Evolutionary conservation across 2,888 invertebrate genomes (phyloP).

Genomic region (Villa cingulata): DNA sequence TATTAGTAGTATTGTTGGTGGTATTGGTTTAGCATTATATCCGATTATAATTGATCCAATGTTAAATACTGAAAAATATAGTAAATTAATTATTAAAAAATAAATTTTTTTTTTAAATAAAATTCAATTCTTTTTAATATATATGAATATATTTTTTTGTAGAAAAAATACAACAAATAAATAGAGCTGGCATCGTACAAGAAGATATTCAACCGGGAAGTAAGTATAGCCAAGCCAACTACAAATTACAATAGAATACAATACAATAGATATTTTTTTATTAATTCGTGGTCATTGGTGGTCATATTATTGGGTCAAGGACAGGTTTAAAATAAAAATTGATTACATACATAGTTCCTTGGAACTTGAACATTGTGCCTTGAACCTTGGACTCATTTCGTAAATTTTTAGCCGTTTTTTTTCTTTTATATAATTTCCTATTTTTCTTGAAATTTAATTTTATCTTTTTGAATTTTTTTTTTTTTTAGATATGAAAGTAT

Average conservation of each 20-base stretch:
- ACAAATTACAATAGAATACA: too few species aligned
- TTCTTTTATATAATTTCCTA: not conserved
- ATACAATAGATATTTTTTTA: too few species aligned
- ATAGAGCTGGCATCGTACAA: slow-evolving; percentile 37
- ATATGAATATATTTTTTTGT: slow-evolving; percentile 7
- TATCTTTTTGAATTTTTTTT: slow-evolving; percentile 8
- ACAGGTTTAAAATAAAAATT: too few species aligned
- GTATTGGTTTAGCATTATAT: slow-evolving; percentile 41
- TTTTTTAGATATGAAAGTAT: slow-evolving; percentile 41
- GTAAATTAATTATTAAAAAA: slow-evolving; percentile 12
- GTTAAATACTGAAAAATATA: slow-evolving; percentile 44
- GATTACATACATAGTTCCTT: too few species aligned
- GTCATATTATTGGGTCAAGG: too few species aligned
- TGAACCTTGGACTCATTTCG: too few species aligned
- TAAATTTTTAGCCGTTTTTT: too few species aligned
- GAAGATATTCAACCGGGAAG: slow-evolving; percentile 46
- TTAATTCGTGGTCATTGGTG: too few species aligned
- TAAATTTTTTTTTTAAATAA: too few species aligned
- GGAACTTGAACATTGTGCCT: too few species aligned
- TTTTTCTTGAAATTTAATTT: not conserved
- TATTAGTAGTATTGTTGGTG: slow-evolving; percentile 42
- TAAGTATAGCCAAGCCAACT: too few species aligned
- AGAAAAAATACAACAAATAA: slow-evolving; percentile 39
- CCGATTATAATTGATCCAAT: slow-evolving; percentile 49
- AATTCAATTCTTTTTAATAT: not conserved